A percentile compares a stretch with the other conserved stretches of the same genome.
Evolutionary conservation across 37 sponge, comb jelly and placozoan genomes (phyloP).

Genomic region (Ephydatia muelleri): DNA sequence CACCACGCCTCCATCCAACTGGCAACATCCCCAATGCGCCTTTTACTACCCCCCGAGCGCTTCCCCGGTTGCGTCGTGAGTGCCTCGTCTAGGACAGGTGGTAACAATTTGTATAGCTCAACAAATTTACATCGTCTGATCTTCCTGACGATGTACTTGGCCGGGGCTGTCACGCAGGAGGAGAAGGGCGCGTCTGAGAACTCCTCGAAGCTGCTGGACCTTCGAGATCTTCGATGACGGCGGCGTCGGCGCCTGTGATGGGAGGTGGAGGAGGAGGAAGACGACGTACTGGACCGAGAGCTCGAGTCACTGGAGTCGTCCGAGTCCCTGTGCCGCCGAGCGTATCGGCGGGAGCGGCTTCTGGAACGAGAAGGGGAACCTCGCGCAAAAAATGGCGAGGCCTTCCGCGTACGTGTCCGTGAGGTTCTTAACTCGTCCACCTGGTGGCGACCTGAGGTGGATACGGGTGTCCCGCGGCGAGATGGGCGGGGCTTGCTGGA

Average conservation of each 20-base stretch:
- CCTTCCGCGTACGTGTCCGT: neutral
- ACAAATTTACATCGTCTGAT: slow-evolving; percentile 29
- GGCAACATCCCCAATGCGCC: slow-evolving; percentile 13
- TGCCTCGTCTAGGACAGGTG: neutral
- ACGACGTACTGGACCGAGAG: no score
- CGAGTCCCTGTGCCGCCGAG: neutral
- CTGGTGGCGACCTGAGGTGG: neutral
- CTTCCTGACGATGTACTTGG: neutral
- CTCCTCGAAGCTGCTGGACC: neutral
- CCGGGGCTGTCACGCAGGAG: slow-evolving; percentile 24
- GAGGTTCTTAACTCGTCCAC: neutral
- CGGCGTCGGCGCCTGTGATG: no score
- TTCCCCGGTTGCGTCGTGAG: neutral
- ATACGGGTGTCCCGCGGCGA: neutral
- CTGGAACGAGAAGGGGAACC: neutral
- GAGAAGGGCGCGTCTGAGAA: slow-evolving; percentile 7
- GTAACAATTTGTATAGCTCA: slow-evolving; percentile 13
- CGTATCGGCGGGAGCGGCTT: neutral
- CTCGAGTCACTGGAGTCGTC: no score
- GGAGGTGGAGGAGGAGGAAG: no score
- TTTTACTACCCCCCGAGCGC: neutral
- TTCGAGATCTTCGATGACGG: neutral
- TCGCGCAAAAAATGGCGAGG: neutral
- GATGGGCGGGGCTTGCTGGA: neutral
- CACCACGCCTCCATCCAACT: slow-evolving; percentile 54